These are phyloP conservation scores for Heliocidaris erythrogramma DNA, from an alignment of 35 echinoderm and acorn worm species.

Conservation along the genomic window DNA sequence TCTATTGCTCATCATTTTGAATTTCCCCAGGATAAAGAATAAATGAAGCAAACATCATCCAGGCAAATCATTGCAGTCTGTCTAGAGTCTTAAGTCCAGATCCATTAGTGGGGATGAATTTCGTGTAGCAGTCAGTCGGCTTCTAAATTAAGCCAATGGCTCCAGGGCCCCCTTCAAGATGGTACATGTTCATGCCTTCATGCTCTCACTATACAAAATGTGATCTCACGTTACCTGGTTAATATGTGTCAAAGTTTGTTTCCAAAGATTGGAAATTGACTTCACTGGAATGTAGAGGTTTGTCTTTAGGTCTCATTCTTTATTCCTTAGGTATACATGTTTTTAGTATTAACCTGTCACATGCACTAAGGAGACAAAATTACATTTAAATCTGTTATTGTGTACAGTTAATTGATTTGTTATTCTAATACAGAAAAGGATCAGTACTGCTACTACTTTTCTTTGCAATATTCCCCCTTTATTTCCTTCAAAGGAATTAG, in stretches of 20 bases:
- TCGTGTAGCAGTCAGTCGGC: not conserved
- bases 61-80: conserved; percentile 8
- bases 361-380: not conserved
- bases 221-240: not conserved
- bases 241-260: conserved; percentile 10
- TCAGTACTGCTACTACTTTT: not conserved
- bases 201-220: not conserved
- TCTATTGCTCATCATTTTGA: conserved; percentile 11
- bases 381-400: not conserved
- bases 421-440: not conserved
- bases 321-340: not conserved
- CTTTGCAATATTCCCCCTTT: not conserved
- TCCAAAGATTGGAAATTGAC: not conserved
- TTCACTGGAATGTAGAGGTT: not conserved
- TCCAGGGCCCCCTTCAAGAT: not conserved
- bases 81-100: conserved; percentile 16
- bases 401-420: not conserved
- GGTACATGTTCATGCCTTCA: not conserved
- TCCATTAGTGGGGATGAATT: conserved; percentile 11
- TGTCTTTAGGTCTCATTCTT: not conserved
- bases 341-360: not conserved
- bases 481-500: not conserved
- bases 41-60: conserved; percentile 11
- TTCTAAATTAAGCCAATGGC: conserved; percentile 17
- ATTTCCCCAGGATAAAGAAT: conserved; percentile 3